Base-by-base conservation (phyloP, 2,797 vertebrate species). In the Xerus rutilus region DNA sequence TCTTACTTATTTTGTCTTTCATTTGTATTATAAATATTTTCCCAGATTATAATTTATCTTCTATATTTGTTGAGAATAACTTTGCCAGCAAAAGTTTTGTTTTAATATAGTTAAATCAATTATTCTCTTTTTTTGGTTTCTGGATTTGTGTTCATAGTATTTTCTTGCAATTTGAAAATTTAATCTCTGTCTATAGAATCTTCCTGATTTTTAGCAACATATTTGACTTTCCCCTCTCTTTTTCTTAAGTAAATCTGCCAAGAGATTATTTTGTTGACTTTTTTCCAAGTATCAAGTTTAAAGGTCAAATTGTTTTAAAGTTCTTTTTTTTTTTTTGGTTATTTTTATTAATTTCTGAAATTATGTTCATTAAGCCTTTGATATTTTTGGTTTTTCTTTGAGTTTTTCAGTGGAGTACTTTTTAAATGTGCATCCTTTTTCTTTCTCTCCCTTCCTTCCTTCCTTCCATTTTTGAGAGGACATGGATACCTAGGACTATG, bases 311-410 rank as follows among this genome's bases (percentile, higher is more conserved):
- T 86, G 11, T 25, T 45, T 13, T 49, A 32, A 35, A 78, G n/a
- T 52, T 59, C 72, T 93, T n/a, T 82, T 28, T 93, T n/a, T 82
- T 28, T 5, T 87, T 78, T 52, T 32, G 15, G 18, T 54, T 54
- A 18, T 74, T 72, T 88, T 88, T 73, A 73, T 91, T 84, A 81
- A 93, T 72, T 95, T 95, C n/a, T 69, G 45, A 88, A 52, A 5
- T 6, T 95, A 47, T 23, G 30, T 79, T 79, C 13, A 69, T 8
- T 5, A 62, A 67, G 84, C 78, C 1, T 39, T 64, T 59, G 64
- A 28, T 35, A 18, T 20, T 88, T 79, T 73, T 73, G 47, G 2
- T 35, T 93, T 32, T 85, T 45, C 59, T 59, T 20, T 47, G 52
- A 67, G 11, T 54, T 93, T 5, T 86, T 89, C 15, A 67, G 5